Percentiles rank a stretch among this genome's conserved stretches.
Conservation (phyloP, 2,797 vertebrate genomes). For the Danio kyathit region DNA sequence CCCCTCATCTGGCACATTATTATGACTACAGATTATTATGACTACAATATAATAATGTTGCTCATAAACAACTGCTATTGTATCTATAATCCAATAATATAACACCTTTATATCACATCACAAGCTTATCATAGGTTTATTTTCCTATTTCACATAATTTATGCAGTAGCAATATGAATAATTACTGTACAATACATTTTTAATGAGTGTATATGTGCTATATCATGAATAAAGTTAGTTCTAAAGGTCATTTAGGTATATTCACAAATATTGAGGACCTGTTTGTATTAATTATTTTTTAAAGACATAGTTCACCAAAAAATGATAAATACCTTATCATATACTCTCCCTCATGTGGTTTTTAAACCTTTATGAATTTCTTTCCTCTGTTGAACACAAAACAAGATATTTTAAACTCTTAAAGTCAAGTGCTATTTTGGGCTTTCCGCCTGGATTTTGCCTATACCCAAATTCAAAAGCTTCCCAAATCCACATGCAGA, state of each 20-base stretch:
- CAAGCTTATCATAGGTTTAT: not conserved
- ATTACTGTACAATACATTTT: not conserved
- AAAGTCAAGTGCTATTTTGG: too few species aligned
- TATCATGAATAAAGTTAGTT: not conserved
- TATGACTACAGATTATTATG: not conserved
- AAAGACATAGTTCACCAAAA: too few species aligned
- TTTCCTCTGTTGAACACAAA: too few species aligned
- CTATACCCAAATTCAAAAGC: too few species aligned
- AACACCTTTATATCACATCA: not conserved
- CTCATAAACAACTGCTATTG: constrained; percentile 1
- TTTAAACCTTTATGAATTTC: too few species aligned
- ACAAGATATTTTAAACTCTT: too few species aligned
- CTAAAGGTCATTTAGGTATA: not conserved
- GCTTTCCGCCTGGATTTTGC: too few species aligned
- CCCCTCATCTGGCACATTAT: not conserved
- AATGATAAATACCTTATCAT: too few species aligned
- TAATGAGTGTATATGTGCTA: not conserved
- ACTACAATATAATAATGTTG: not conserved
- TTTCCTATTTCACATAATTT: not conserved
- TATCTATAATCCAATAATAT: not conserved
- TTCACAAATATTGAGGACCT: not conserved
- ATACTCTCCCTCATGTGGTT: too few species aligned
- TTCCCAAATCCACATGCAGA: too few species aligned
- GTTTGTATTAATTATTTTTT: not conserved
- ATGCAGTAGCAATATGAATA: not conserved